Conservation (phyloP, 2,888 invertebrate genomes). For the Archaeoteleia sp. region DNA sequence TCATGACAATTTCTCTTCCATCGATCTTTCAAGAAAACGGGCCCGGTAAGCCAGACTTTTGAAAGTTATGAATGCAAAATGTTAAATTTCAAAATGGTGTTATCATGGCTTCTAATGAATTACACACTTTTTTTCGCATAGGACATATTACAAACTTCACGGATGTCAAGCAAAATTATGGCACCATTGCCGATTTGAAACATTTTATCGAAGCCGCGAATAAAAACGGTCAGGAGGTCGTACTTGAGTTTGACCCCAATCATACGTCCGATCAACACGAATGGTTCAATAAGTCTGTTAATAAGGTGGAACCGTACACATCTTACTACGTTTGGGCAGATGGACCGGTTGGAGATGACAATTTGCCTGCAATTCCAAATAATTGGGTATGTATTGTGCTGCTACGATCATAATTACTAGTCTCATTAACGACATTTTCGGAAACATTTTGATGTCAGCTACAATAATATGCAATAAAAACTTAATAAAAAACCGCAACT, state of each 20-base stretch:
- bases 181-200: conserved; percentile 75
- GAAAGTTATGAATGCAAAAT: conserved; percentile 7
- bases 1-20: conserved; percentile 64
- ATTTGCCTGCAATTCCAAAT: too few relatives aligned
- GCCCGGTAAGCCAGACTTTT: conserved; percentile 51
- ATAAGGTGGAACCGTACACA: conserved; percentile 78
- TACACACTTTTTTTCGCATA: conserved; percentile 53
- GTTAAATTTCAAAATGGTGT: conserved; percentile 1
- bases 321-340: conserved; percentile 93
- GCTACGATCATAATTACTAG: too few relatives aligned
- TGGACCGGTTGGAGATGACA: too few relatives aligned
- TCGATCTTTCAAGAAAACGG: conserved; percentile 58
- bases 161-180: conserved; percentile 75
- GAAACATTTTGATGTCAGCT: too few relatives aligned
- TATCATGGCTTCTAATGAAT: background rate
- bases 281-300: conserved; percentile 83
- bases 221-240: conserved; percentile 77
- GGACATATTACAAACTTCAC: conserved; percentile 75
- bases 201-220: conserved; percentile 76
- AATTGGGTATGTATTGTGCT: too few relatives aligned
- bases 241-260: conserved; percentile 86
- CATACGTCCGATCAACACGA: conserved; percentile 81
- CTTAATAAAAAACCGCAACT: too few relatives aligned
- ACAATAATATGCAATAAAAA: too few relatives aligned
- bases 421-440: too few relatives aligned